phyloP scores from a whole-genome alignment of 2,113 vertebrate species.

The Gadus chalcogrammus region DNA sequence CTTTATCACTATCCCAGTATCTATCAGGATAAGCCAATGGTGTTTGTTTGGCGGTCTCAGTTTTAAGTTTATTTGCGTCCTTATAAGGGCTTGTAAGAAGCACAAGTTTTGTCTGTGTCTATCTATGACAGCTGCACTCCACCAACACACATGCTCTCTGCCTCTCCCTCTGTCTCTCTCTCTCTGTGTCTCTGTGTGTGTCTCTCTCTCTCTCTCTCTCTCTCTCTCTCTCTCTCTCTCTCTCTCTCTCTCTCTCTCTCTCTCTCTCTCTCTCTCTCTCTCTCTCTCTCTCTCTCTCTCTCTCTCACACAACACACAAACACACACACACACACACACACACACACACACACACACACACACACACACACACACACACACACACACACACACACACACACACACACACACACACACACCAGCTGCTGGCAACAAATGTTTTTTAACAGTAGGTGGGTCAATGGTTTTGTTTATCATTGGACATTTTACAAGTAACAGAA shows the following conservation, averaged over 20 bases:
- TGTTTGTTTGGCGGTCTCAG: slow-evolving; percentile 44
- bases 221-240: background rate
- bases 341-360: slow-evolving; percentile 2
- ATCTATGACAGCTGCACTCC: slow-evolving; percentile 63
- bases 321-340: slow-evolving; percentile 21
- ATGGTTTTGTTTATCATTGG: slow-evolving; percentile 44
- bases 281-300: background rate
- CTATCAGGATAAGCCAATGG: slow-evolving; percentile 50
- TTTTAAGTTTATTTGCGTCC: slow-evolving; percentile 60
- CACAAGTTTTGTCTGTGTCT: slow-evolving; percentile 44
- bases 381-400: slow-evolving; percentile 31
- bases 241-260: background rate
- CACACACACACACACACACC: slow-evolving; percentile 19
- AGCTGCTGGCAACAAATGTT: slow-evolving; percentile 69
- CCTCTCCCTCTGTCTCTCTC: too few relatives aligned
- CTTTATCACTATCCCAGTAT: slow-evolving; percentile 41
- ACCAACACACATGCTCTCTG: background rate
- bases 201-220: background rate
- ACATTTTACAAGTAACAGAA: background rate
- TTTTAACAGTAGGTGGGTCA: slow-evolving; percentile 34
- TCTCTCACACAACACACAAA: background rate
- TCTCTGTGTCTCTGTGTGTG: too few relatives aligned
- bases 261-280: too few relatives aligned
- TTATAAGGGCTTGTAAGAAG: slow-evolving; percentile 67
- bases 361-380: slow-evolving; percentile 6